Percentiles rank a stretch among this genome's conserved stretches.
These are phyloP conservation scores for Brachypteracias leptosomus DNA, from an alignment of 2,113 vertebrate species.

Conservation along the genomic window DNA sequence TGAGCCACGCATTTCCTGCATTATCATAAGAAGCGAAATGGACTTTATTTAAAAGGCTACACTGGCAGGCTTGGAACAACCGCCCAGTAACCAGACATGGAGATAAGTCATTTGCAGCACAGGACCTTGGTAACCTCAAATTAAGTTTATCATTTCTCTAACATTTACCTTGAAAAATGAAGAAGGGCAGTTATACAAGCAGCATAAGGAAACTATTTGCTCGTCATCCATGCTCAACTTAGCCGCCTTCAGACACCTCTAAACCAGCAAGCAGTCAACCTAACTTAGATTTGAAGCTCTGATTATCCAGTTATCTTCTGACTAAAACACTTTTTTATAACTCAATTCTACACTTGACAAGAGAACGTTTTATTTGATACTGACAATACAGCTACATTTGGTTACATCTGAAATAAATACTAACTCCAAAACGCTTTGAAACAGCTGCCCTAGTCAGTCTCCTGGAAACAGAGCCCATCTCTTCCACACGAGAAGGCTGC, in stretches of 20 bases:
- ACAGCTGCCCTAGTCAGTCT: conserved; percentile 45
- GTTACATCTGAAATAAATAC: conserved; percentile 14
- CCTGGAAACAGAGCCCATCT: conserved; percentile 39
- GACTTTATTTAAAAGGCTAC: conserved; percentile 27
- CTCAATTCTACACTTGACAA: neutral
- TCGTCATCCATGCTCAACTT: neutral
- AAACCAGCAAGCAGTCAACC: neutral
- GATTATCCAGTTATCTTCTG: neutral
- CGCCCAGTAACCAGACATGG: neutral
- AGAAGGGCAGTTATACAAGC: neutral
- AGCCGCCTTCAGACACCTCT: neutral
- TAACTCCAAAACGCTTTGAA: neutral
- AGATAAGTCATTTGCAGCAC: neutral
- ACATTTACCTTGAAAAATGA: conserved; percentile 28
- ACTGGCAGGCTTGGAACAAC: neutral
- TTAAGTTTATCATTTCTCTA: conserved; percentile 16
- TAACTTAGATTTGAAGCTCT: neutral
- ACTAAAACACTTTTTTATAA: neutral
- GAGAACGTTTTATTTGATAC: neutral
- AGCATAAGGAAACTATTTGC: neutral
- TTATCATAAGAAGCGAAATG: neutral
- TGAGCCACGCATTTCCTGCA: conserved; percentile 18
- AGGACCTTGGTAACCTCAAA: conserved; percentile 6
- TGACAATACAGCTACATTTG: neutral
- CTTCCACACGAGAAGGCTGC: neutral